These are phyloP conservation scores for Drosophila carrolli DNA, from an alignment of 1,140 invertebrate genomes.

Conservation along the genomic window DNA sequence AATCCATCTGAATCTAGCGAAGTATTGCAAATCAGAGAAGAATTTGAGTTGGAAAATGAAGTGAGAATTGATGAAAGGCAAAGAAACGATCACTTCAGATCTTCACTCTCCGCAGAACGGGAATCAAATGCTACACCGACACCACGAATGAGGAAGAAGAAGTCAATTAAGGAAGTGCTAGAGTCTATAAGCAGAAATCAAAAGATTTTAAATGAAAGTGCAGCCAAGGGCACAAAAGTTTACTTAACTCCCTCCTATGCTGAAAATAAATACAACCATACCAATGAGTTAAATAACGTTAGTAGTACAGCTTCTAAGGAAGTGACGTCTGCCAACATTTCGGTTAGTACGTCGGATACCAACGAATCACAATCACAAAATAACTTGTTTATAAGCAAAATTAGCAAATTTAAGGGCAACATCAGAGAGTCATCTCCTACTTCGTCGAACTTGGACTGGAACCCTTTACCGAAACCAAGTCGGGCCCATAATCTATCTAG, in stretches of 20 bases:
- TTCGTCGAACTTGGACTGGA: constrained; percentile 82
- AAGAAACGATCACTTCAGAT: neutral
- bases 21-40: constrained; percentile 25
- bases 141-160: constrained; percentile 38
- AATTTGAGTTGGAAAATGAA: constrained; percentile 26
- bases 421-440: constrained; percentile 78
- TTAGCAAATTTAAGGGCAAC: constrained; percentile 65
- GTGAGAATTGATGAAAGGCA: neutral
- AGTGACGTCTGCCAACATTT: constrained; percentile 35
- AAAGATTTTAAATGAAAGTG: constrained; percentile 72
- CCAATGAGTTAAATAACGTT: constrained; percentile 28
- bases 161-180: constrained; percentile 82
- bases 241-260: constrained; percentile 50
- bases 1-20: neutral
- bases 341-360: neutral
- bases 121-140: constrained; percentile 17
- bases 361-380: constrained; percentile 24
- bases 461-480: constrained; percentile 82
- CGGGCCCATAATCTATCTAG: constrained; percentile 34
- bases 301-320: constrained; percentile 20
- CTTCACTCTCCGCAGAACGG: constrained; percentile 1
- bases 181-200: constrained; percentile 84
- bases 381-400: constrained; percentile 67
- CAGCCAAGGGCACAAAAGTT: constrained; percentile 59
- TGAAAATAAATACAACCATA: constrained; percentile 27